Base-by-base conservation (phyloP, 1,140 invertebrate species). In the Sesamia nonagrioides region DNA sequence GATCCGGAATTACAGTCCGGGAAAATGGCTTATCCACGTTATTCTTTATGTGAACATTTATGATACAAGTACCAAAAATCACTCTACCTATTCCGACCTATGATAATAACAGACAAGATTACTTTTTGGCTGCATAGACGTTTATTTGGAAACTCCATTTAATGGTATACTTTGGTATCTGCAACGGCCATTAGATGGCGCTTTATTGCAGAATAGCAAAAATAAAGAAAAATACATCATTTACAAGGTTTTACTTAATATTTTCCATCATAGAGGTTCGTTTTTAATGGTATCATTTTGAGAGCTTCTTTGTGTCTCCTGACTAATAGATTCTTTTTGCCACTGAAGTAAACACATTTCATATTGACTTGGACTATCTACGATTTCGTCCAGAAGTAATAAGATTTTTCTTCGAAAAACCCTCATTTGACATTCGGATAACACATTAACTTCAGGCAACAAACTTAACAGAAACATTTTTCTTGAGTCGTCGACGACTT, bases 391-490 rank as follows among this genome's bases (percentile, higher is more conserved):
- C 15, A 83, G 18, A 45, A 83, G 56, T 11, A 40, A 17, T 69
- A 83, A 69, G 0, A 83, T 71, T 79, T 81, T 81, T 69, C 79
- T 77, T 69, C 82, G 77, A 63, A 83, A 83, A 8, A 48, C 33
- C 68, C 52, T 80, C 83, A 84, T 82, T 80, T 82, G 78, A 11
- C 42, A 56, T 72, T 76, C 76, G 11, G 77, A 66, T 33, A 81
- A 79, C 17, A 45, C 79, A 18, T 77, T 68, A 15, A 83, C 21
- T 79, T 83, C 82, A n/a, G 82, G 82, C 56, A 81, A 63, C 54
- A 81, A 79, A 75, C 84, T 80, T 27, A 85, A 50, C 5, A 85
- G 60, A 54, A 85, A 85, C 78, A 82, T 77, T 71, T 52, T 82
- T 82, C 84, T 80, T 9, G 77, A 40, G 37, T 82, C 71, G n/a